These are phyloP conservation scores for Probosciger aterrimus DNA, from an alignment of 2,113 vertebrate species.

Conservation along the genomic window DNA sequence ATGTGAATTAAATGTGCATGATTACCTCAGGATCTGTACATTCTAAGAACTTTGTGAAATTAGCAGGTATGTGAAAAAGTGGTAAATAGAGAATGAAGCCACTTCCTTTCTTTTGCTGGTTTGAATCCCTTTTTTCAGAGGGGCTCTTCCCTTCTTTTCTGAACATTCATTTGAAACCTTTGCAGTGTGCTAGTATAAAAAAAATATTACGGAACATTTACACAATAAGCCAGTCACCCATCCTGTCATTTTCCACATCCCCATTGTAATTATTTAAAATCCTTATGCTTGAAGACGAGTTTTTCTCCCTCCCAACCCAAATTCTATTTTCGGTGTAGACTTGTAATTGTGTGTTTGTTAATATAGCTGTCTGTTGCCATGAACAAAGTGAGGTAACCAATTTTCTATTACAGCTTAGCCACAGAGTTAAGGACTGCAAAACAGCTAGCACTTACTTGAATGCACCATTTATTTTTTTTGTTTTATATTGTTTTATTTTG, in stretches of 20 bases:
- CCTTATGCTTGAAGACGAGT: background rate
- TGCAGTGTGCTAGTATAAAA: background rate
- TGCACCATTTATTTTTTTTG: background rate
- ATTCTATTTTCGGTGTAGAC: slow-evolving; percentile 44
- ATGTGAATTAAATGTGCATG: background rate
- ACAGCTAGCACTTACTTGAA: background rate
- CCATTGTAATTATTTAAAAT: slow-evolving; percentile 49
- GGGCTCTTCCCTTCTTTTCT: background rate
- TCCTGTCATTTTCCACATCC: slow-evolving; percentile 27
- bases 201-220: background rate
- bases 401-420: slow-evolving; percentile 3
- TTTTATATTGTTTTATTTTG: background rate
- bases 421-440: background rate
- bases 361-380: slow-evolving; percentile 59
- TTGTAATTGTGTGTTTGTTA: slow-evolving; percentile 55
- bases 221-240: background rate
- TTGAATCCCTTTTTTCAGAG: background rate
- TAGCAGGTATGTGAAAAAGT: background rate
- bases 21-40: background rate
- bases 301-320: slow-evolving; percentile 5
- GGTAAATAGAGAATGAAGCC: background rate
- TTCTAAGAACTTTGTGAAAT: background rate
- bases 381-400: slow-evolving; percentile 55
- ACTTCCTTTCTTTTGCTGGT: background rate
- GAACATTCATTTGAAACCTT: background rate